Conservation (phyloP, 2,113 vertebrate genomes). For the Leucosticte australis region DNA sequence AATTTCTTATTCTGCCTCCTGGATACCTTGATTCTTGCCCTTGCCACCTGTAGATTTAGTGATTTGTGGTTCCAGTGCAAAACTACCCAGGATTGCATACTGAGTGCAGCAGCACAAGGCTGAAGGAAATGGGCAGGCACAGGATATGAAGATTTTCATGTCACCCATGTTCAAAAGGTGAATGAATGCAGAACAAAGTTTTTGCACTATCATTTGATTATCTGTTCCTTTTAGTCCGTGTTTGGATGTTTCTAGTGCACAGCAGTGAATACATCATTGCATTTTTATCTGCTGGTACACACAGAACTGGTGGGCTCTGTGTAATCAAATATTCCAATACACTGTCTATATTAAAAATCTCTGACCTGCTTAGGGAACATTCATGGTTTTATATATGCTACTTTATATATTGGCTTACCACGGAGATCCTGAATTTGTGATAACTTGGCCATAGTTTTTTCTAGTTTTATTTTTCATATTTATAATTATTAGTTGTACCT, state of each 20-base stretch:
- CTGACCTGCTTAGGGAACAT: neutral
- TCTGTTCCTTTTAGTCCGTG: neutral
- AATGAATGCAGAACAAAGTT: neutral
- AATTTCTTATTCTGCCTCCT: conserved; percentile 36
- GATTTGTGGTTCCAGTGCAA: neutral
- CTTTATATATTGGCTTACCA: neutral
- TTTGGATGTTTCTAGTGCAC: neutral
- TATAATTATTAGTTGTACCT: neutral
- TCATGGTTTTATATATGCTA: neutral
- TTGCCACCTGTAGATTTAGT: conserved; percentile 1
- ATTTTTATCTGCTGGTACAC: neutral
- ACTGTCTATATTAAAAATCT: conserved; percentile 1
- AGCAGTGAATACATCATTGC: neutral
- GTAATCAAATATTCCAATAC: neutral
- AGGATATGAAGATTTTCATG: neutral
- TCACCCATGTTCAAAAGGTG: neutral
- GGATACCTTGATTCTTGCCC: neutral
- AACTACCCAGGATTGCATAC: neutral
- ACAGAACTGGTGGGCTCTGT: neutral
- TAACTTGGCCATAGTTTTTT: neutral
- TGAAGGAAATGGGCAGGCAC: neutral
- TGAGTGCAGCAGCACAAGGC: neutral
- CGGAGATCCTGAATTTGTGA: neutral
- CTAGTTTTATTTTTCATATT: neutral
- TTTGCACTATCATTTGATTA: neutral